Conservation (phyloP, 2,113 vertebrate genomes). For the Donacobius atricapilla region DNA sequence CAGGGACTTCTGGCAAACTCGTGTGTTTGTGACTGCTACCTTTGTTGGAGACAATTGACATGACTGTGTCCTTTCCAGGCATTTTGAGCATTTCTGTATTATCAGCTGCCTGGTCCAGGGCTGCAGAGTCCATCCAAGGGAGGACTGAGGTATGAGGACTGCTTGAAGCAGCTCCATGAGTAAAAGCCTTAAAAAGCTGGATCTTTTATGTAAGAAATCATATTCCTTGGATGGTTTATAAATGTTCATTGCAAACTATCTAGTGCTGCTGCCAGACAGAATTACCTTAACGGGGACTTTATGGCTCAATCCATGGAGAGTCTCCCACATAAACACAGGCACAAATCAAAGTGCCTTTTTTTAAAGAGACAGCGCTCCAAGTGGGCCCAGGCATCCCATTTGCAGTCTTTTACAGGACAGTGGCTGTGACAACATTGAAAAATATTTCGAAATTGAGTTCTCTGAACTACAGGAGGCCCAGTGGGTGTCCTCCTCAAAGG, state of each 20-base stretch:
- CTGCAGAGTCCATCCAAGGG: conserved; percentile 7
- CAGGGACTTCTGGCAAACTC: conserved; percentile 35
- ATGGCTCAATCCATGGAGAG: neutral
- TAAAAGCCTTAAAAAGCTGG: neutral
- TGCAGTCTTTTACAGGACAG: neutral
- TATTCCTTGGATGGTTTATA: neutral
- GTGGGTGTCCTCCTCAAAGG: neutral
- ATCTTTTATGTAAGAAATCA: conserved; percentile 16
- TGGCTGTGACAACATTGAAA: neutral
- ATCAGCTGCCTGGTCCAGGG: conserved; percentile 12
- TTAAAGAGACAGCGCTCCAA: neutral
- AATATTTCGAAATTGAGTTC: neutral
- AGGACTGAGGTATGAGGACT: neutral
- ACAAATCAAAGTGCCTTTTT: neutral
- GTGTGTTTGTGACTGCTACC: conserved; percentile 53
- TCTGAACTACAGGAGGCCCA: neutral
- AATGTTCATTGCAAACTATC: conserved; percentile 5
- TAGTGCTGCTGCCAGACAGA: conserved; percentile 31
- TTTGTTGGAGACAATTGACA: conserved; percentile 24
- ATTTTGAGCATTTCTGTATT: conserved; percentile 36
- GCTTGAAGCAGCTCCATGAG: neutral
- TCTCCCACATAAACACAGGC: conserved; percentile 24
- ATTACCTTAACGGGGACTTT: conserved; percentile 41
- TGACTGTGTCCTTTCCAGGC: conserved; percentile 45
- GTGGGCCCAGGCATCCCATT: neutral